Conservation (phyloP, 1,140 invertebrate genomes). For the Mycetomoellerius zeteki region DNA sequence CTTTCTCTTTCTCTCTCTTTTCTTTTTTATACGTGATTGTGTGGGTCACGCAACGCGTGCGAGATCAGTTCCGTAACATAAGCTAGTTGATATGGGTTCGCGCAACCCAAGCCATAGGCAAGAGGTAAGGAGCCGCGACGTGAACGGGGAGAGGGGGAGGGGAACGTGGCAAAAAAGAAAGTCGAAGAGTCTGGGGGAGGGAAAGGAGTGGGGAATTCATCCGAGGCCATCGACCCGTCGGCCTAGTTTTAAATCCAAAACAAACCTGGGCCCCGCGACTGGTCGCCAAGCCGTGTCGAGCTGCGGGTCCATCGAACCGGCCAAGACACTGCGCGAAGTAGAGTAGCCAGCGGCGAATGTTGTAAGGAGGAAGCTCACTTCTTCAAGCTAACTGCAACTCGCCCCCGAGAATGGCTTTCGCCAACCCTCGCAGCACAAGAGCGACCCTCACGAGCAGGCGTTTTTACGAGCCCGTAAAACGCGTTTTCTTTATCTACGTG, state of each 20-base stretch:
- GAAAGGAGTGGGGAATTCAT: constrained; percentile 64
- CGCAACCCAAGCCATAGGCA: constrained; percentile 57
- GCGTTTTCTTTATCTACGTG: constrained; percentile 79
- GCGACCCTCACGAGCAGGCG: constrained; percentile 33
- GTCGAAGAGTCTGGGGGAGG: constrained; percentile 36
- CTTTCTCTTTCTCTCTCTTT: not conserved
- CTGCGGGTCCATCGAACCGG: constrained; percentile 34
- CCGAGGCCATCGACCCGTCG: constrained; percentile 79
- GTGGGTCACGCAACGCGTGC: constrained; percentile 55
- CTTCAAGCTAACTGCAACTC: not conserved
- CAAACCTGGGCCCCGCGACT: constrained; percentile 74
- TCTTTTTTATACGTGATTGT: constrained; percentile 19
- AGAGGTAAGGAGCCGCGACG: constrained; percentile 28
- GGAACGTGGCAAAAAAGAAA: constrained; percentile 25
- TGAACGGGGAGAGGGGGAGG: not conserved
- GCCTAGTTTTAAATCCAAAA: constrained; percentile 85
- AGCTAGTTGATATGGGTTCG: constrained; percentile 66
- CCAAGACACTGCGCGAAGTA: not conserved
- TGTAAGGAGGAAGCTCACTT: not conserved
- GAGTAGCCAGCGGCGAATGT: not conserved
- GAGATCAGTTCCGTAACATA: constrained; percentile 53
- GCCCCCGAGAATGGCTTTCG: not conserved
- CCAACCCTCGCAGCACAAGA: not conserved
- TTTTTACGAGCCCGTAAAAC: constrained; percentile 80
- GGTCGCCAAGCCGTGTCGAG: constrained; percentile 6